Evolutionary conservation across 2,888 invertebrate genomes (phyloP).

Genomic region (Ophonus ardosiacus): DNA sequence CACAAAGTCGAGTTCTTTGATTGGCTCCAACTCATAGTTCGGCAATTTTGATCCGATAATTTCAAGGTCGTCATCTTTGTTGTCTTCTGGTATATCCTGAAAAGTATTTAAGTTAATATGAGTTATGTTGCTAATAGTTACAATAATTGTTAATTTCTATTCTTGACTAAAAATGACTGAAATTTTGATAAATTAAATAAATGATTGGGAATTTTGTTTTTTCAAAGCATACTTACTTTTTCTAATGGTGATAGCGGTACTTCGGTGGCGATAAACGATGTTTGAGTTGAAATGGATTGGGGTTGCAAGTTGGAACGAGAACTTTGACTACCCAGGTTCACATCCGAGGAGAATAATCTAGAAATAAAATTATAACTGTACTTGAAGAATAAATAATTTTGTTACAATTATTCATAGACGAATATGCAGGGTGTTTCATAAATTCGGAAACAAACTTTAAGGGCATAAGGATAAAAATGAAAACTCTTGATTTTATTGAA

Average conservation of each 20-base stretch:
- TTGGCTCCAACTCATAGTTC: not conserved
- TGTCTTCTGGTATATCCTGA: constrained; percentile 5
- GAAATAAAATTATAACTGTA: constrained; percentile 5
- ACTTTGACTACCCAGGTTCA: not conserved
- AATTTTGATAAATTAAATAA: constrained; percentile 23
- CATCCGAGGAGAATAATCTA: not conserved
- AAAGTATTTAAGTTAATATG: not conserved
- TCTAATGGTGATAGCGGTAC: not conserved
- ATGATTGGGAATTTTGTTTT: constrained; percentile 1
- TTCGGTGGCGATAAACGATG: not conserved
- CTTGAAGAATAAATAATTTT: no score
- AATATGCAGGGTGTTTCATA: no score
- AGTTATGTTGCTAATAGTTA: not conserved
- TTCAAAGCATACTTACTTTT: constrained; percentile 13
- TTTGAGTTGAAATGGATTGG: constrained; percentile 6
- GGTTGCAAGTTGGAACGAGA: not conserved
- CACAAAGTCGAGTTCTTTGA: not conserved
- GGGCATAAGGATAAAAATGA: no score
- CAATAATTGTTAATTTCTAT: not conserved
- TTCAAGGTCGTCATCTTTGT: not conserved
- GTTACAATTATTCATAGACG: no score
- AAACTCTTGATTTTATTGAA: no score
- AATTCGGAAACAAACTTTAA: no score
- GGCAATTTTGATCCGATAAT: not conserved
- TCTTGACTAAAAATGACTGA: not conserved